Evolutionary conservation across 2,113 vertebrate species (phyloP).

Genomic region (Callipepla californica): DNA sequence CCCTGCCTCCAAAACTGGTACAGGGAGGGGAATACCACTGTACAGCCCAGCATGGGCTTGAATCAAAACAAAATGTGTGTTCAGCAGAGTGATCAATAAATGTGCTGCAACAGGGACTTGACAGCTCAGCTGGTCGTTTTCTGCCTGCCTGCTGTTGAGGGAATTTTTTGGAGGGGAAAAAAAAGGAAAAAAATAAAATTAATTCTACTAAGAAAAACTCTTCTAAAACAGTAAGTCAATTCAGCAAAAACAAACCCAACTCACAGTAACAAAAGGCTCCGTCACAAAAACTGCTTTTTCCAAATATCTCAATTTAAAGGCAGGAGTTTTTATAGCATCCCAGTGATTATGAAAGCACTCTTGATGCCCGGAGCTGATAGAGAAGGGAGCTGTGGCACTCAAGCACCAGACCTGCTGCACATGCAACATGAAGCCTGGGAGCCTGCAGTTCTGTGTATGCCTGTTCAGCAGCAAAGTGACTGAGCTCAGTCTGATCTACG

Average conservation of each 20-base stretch:
- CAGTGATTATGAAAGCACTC: background rate
- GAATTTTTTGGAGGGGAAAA: accelerated
- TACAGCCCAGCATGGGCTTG: background rate
- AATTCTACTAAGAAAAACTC: background rate
- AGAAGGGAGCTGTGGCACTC: background rate
- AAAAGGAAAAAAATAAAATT: background rate
- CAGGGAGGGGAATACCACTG: background rate
- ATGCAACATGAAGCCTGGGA: background rate
- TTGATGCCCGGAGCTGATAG: no score
- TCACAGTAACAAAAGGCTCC: background rate
- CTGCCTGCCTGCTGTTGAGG: background rate
- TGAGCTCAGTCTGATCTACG: background rate
- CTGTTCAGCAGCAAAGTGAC: background rate
- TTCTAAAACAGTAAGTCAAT: background rate
- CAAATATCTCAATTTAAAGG: background rate
- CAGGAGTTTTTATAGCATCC: background rate
- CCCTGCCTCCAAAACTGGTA: background rate
- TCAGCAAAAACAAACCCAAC: background rate
- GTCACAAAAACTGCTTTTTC: background rate
- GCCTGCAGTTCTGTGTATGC: background rate
- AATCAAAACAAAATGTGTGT: background rate
- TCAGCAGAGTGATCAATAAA: background rate
- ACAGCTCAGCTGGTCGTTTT: background rate
- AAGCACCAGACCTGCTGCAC: no score
- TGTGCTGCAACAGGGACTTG: background rate